Conservation (phyloP, 2,888 invertebrate genomes). For the Machimus atricapillus region DNA sequence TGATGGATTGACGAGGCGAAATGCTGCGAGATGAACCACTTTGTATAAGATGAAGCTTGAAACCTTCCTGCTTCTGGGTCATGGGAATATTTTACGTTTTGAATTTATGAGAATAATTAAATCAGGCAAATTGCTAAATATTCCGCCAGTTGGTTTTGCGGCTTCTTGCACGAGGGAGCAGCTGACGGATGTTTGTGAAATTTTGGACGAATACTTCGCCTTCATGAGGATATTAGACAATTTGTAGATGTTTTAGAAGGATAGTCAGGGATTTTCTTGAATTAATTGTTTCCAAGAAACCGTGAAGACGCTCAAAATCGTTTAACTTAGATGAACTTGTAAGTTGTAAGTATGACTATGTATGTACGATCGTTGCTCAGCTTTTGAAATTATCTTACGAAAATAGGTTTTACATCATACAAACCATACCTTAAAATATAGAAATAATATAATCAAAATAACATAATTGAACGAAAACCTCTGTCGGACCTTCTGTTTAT, state of each 20-base stretch:
- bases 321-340: background rate
- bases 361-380: background rate
- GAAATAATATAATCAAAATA: no score
- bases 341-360: background rate
- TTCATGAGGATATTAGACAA: background rate
- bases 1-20: background rate
- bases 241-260: background rate
- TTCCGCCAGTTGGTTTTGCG: background rate
- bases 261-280: background rate
- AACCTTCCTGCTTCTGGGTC: background rate
- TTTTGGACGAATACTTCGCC: background rate
- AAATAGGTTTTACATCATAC: background rate
- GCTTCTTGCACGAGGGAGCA: background rate
- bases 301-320: background rate
- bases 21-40: background rate
- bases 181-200: background rate
- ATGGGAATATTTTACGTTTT: conserved; percentile 2
- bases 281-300: background rate
- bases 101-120: background rate
- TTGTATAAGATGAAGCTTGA: background rate
- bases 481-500: no score
- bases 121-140: background rate
- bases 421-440: no score
- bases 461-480: no score
- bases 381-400: background rate